Percentiles rank a stretch among this genome's conserved stretches.
Conservation (phyloP, 2,888 invertebrate genomes). For the Malacosoma neustria region DNA sequence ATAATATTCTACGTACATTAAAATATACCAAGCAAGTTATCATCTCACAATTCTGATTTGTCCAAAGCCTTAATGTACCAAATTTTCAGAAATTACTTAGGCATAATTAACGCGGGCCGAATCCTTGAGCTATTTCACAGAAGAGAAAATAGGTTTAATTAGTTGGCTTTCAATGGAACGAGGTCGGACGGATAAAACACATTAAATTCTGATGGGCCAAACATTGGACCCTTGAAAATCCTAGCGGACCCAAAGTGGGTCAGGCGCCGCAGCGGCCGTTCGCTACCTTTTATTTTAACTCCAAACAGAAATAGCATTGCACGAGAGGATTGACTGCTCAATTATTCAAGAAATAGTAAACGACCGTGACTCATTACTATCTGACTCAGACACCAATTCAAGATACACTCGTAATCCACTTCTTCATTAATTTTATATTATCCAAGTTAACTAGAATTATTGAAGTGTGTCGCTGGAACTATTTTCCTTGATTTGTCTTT, state of each 20-base stretch:
- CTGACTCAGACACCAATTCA: too few species aligned
- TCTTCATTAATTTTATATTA: too few species aligned
- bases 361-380: background rate
- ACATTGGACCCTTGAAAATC: conserved; percentile 27
- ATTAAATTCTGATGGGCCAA: conserved; percentile 44
- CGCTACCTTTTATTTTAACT: conserved; percentile 24
- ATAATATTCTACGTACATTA: too few species aligned
- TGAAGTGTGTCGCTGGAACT: too few species aligned
- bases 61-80: background rate
- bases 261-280: conserved; percentile 26
- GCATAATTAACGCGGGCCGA: conserved; percentile 1
- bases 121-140: conserved; percentile 7
- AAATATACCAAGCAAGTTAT: too few species aligned
- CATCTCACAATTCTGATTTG: too few species aligned
- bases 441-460: too few species aligned
- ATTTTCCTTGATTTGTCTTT: too few species aligned
- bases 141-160: conserved; percentile 41
- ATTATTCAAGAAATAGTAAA: background rate
- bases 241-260: conserved; percentile 19
- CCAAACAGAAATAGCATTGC: conserved; percentile 16
- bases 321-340: conserved; percentile 4
- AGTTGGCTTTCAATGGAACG: conserved; percentile 30
- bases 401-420: too few species aligned
- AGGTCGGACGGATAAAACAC: conserved; percentile 29
- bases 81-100: background rate